Evolutionary conservation across 1,140 invertebrate species (phyloP).

Genomic region (Laodelphax striatellus): DNA sequence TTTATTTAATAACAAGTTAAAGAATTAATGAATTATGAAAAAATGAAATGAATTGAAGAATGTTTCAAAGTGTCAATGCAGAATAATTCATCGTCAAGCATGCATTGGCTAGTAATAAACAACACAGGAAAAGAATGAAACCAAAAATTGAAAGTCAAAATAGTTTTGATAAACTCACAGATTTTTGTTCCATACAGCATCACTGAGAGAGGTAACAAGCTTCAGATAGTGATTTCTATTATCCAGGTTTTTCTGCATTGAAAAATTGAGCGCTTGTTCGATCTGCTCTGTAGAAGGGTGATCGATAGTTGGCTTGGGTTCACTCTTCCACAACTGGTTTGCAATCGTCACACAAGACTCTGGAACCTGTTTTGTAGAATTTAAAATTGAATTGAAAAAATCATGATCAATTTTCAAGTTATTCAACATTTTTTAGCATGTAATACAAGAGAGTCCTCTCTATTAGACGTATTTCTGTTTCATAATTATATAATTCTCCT

Average conservation of each 20-base stretch:
- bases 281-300: conserved; percentile 31
- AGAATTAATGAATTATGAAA: too few species aligned
- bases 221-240: conserved; percentile 45
- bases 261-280: conserved; percentile 29
- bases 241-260: conserved; percentile 32
- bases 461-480: too few species aligned
- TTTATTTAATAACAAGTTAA: too few species aligned
- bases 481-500: too few species aligned
- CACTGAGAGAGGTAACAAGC: conserved; percentile 47
- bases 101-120: too few species aligned
- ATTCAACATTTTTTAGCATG: too few species aligned
- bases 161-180: conserved; percentile 45
- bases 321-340: conserved; percentile 32
- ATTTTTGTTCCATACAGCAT: conserved; percentile 49
- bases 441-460: too few species aligned
- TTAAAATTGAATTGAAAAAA: neutral
- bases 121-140: too few species aligned
- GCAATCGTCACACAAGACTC: conserved; percentile 39
- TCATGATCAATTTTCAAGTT: too few species aligned
- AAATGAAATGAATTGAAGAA: too few species aligned
- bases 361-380: conserved; percentile 34
- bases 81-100: too few species aligned
- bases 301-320: conserved; percentile 23
- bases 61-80: too few species aligned
- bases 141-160: neutral